phyloP scores from a whole-genome alignment of 2,113 vertebrate species.

The Ranitomeya imitator region DNA sequence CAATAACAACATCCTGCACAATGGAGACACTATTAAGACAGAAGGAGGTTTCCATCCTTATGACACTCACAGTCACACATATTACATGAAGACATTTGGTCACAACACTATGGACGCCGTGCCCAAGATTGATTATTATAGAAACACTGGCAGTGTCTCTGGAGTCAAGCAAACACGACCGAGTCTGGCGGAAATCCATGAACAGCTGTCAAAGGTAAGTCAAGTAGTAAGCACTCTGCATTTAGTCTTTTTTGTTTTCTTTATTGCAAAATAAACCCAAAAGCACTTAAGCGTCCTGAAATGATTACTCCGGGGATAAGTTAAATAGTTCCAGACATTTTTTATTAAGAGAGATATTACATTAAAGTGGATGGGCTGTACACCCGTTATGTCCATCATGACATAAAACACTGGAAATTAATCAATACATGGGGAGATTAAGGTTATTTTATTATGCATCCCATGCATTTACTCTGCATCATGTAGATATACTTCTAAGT shows the following conservation, averaged over 20 bases:
- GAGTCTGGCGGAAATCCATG: slow-evolving; percentile 92
- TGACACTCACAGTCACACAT: slow-evolving; percentile 76
- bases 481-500: not conserved
- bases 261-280: not conserved
- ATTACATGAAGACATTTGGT: slow-evolving; percentile 87
- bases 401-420: not conserved
- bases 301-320: not conserved
- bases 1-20: slow-evolving; percentile 72
- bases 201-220: slow-evolving; percentile 91
- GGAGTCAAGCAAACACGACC: slow-evolving; percentile 86
- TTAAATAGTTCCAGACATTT: not conserved
- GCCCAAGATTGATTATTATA: slow-evolving; percentile 93
- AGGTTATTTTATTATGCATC: not conserved
- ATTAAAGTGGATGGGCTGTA: not conserved
- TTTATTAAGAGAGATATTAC: not conserved
- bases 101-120: slow-evolving; percentile 91
- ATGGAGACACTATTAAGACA: slow-evolving; percentile 75
- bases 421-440: not conserved
- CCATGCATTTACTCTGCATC: not conserved
- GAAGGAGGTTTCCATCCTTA: slow-evolving; percentile 77
- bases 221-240: slow-evolving; percentile 27
- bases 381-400: no score
- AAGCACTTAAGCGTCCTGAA: not conserved
- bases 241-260: not conserved
- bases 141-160: slow-evolving; percentile 89